A percentile compares a stretch with the other conserved stretches of the same genome.
These are phyloP conservation scores for Peromyscus attwateri DNA, from an alignment of 2,797 vertebrate species.

Conservation along the genomic window DNA sequence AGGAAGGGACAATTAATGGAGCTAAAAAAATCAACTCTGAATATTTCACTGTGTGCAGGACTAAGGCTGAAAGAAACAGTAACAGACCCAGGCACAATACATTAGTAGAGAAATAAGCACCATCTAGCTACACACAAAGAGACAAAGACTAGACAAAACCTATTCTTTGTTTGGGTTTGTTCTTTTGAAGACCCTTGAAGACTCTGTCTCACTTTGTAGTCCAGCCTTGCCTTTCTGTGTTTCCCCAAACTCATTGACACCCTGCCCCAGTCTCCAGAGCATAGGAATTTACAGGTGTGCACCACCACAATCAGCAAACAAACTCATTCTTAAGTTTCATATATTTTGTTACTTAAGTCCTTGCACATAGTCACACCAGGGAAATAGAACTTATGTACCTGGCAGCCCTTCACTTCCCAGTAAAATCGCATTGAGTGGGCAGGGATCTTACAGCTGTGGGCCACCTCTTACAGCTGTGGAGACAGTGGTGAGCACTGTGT, in stretches of 20 bases:
- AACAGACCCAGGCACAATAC: not conserved
- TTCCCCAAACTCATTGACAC: not conserved
- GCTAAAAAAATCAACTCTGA: not conserved
- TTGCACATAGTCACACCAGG: not conserved
- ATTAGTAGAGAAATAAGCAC: not conserved
- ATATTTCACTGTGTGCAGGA: not conserved
- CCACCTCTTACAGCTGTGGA: not conserved
- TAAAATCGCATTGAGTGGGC: not conserved
- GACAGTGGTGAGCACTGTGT: not conserved
- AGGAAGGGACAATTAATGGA: not conserved
- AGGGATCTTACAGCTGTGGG: not conserved
- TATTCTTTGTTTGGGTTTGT: not conserved
- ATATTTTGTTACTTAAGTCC: too few relatives aligned
- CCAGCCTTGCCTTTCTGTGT: not conserved
- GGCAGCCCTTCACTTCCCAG: not conserved
- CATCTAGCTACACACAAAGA: not conserved
- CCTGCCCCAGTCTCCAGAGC: not conserved
- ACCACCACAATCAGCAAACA: not conserved
- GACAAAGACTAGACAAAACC: not conserved
- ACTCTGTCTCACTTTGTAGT: not conserved
- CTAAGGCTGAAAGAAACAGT: not conserved
- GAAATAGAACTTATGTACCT: not conserved
- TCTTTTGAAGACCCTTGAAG: not conserved
- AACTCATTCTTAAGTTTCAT: not conserved
- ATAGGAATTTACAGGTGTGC: not conserved